A percentile compares a stretch with the other conserved stretches of the same genome.
Evolutionary conservation across 2,113 vertebrate species (phyloP).

Genomic region (Elachura formosa): DNA sequence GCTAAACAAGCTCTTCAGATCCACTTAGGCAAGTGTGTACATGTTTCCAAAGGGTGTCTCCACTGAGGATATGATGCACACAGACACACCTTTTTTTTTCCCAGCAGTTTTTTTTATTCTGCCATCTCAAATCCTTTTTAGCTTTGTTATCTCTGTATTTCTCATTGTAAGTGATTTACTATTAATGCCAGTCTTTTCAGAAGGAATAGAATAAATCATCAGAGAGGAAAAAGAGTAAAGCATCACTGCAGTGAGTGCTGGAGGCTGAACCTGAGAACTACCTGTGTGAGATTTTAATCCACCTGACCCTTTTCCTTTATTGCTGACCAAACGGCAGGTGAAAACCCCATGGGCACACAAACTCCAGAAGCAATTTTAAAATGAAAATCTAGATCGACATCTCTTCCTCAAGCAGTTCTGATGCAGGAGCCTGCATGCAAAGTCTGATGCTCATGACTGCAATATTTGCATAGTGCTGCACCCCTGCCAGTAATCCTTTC

Average conservation of each 20-base stretch:
- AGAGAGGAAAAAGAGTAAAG: neutral
- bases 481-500: neutral
- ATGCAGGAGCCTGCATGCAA: neutral
- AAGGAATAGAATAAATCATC: neutral
- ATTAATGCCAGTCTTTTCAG: neutral
- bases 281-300: neutral
- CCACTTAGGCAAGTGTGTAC: neutral
- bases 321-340: neutral
- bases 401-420: neutral
- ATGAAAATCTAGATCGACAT: neutral
- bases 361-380: neutral
- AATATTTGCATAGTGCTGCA: neutral
- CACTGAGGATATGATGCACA: neutral
- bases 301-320: neutral
- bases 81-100: neutral
- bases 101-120: neutral
- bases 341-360: neutral
- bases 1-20: constrained; percentile 32
- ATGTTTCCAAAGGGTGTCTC: neutral
- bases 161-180: neutral
- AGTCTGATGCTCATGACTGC: neutral
- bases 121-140: neutral
- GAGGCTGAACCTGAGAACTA: neutral
- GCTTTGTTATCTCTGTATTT: neutral
- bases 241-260: neutral